A percentile compares a stretch with the other conserved stretches of the same genome.
Conservation (phyloP, 2,888 invertebrate genomes). For the Flexamia atlantica region DNA sequence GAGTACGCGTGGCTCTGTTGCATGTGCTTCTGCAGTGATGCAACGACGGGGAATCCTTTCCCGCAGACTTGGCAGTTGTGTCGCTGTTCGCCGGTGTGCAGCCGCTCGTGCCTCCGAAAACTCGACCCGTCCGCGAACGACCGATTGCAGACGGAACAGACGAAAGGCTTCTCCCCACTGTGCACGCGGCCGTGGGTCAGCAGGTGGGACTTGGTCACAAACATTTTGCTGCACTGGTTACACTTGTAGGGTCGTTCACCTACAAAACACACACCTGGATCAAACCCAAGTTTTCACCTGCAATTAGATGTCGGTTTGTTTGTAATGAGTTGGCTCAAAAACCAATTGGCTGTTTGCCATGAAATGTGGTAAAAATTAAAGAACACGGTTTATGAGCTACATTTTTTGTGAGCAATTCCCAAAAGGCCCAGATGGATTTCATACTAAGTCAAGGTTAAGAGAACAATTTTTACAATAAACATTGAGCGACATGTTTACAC, state of each 20-base stretch:
- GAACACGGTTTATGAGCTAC: too few relatives aligned
- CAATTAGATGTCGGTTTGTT: too few relatives aligned
- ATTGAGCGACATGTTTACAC: too few relatives aligned
- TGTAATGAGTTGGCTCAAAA: too few relatives aligned
- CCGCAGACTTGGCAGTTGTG: slow-evolving; percentile 67
- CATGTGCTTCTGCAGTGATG: slow-evolving; percentile 67
- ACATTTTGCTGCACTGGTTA: slow-evolving; percentile 67
- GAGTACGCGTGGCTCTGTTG: slow-evolving; percentile 57
- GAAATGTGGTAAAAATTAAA: too few relatives aligned
- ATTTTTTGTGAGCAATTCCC: too few relatives aligned
- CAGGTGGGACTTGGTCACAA: slow-evolving; percentile 68
- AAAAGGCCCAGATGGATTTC: too few relatives aligned
- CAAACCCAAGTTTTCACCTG: too few relatives aligned
- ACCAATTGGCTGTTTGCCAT: too few relatives aligned
- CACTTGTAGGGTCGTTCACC: slow-evolving; percentile 69
- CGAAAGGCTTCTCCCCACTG: slow-evolving; percentile 68
- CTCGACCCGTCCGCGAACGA: slow-evolving; percentile 68
- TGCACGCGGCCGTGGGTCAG: slow-evolving; percentile 68
- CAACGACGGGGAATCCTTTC: slow-evolving; percentile 66
- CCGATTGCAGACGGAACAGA: slow-evolving; percentile 66
- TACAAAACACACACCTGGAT: background rate
- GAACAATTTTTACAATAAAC: too few relatives aligned
- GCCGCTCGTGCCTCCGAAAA: slow-evolving; percentile 68
- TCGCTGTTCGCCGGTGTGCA: slow-evolving; percentile 68
- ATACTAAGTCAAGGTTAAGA: too few relatives aligned